Percentiles rank a stretch among this genome's conserved stretches.
Conservation (phyloP, 2,888 invertebrate genomes). For the Polia nebulosa region DNA sequence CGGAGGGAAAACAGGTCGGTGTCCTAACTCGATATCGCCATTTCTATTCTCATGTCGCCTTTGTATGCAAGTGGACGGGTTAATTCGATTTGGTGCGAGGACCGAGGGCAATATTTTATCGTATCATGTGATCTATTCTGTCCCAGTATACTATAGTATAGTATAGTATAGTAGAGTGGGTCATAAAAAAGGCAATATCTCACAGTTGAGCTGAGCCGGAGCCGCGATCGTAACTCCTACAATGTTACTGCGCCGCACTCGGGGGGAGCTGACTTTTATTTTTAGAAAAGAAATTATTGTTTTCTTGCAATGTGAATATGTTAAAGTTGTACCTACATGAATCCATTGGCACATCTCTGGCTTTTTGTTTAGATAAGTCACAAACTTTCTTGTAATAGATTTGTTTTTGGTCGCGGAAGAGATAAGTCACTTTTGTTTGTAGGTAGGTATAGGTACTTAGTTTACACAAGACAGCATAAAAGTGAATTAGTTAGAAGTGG, state of each 20-base stretch:
- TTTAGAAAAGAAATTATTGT: conserved; percentile 82
- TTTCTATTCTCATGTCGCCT: conserved; percentile 88
- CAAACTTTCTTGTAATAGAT: conserved; percentile 32
- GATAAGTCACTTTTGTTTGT: not conserved
- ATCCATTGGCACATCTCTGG: conserved; percentile 37
- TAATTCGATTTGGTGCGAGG: conserved; percentile 89
- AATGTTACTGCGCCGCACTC: conserved; percentile 88
- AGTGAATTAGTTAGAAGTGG: too few species aligned
- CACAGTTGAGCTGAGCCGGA: conserved; percentile 89
- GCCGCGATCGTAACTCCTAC: conserved; percentile 90
- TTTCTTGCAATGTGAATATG: conserved; percentile 71
- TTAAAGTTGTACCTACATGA: conserved; percentile 54
- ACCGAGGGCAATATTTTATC: conserved; percentile 90
- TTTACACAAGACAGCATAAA: not conserved
- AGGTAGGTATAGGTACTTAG: not conserved
- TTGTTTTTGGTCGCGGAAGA: not conserved
- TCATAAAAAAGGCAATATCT: conserved; percentile 91
- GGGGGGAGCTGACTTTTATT: conserved; percentile 84
- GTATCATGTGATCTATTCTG: conserved; percentile 91
- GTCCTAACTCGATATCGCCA: conserved; percentile 86
- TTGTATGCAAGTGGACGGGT: conserved; percentile 91
- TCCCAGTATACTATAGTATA: conserved; percentile 82
- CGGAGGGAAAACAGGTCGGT: conserved; percentile 84
- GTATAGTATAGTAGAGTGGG: conserved; percentile 90
- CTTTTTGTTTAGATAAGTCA: conserved; percentile 33